Evolutionary conservation across 2,888 invertebrate genomes (phyloP).

Genomic region (Branchipolynoe longqiensis): DNA sequence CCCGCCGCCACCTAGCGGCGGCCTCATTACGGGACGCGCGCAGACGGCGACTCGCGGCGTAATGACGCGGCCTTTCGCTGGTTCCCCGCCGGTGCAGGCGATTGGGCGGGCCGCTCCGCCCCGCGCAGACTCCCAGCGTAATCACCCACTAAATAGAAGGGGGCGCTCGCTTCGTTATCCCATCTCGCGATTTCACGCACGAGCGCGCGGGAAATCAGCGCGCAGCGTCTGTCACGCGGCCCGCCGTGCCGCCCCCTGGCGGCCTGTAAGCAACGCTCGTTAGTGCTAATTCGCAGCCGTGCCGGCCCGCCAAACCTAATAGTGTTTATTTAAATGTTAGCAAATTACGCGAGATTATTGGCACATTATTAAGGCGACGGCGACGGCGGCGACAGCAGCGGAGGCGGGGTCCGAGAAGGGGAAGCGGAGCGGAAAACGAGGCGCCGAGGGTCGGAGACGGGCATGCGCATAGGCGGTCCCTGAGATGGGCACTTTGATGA

Average conservation of each 20-base stretch:
- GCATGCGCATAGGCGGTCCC: not conserved
- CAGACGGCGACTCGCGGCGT: conserved; percentile 23
- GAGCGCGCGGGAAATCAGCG: conserved; percentile 49
- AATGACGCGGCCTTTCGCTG: conserved; percentile 24
- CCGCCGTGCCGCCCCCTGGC: not conserved
- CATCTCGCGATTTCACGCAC: conserved; percentile 33
- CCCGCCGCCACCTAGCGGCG: not conserved
- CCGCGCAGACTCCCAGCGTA: conserved; percentile 15
- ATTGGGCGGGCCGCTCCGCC: not conserved
- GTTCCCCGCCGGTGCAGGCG: not conserved
- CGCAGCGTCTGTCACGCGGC: conserved; percentile 42
- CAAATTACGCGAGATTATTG: conserved; percentile 54
- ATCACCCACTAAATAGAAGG: conserved; percentile 50
- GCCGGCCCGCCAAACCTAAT: conserved; percentile 34
- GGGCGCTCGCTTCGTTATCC: conserved; percentile 35
- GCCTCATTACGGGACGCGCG: conserved; percentile 34
- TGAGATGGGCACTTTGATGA: not conserved
- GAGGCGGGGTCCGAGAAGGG: not conserved
- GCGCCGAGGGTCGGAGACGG: too few relatives aligned
- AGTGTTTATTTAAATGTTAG: conserved; percentile 57
- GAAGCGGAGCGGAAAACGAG: conserved; percentile 51
- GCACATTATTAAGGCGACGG: conserved; percentile 37
- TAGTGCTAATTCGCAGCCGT: not conserved
- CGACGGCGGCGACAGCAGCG: not conserved
- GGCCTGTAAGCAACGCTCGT: conserved; percentile 44